Evolutionary conservation across 2,113 vertebrate genomes (phyloP), one percentile per base, ranked within the genome.

Genomic region (Synodontis membranacea): DNA sequence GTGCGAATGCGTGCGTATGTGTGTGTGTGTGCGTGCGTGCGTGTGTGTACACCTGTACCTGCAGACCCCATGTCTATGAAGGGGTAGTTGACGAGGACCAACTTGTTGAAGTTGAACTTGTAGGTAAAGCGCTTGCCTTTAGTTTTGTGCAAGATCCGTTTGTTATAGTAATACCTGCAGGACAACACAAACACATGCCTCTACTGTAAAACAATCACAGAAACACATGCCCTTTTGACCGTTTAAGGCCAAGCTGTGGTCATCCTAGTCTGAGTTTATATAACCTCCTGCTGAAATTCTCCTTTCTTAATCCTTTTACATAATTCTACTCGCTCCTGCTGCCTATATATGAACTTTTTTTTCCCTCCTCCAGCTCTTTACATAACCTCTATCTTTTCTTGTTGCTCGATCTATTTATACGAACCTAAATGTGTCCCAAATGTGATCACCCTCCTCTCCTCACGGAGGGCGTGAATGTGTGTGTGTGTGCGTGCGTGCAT

Each of bases 91-190:
- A 98, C 97, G 91, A 98, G 94, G 89, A 98, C 96, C 93, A 97
- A 92, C 90, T 98, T 97, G 91, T 97, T 98, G 93, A 97, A 97
- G 93, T 98, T 98, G 91, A 98, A 97, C 89, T 98, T 98, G 91
- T 98, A 98, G 89, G 97, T 98, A 92, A 98, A 98, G 74, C 97
- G 93, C 90, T 98, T 98, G 25, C 97, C 97, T 92, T 98, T 98
- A 86, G 97, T 98, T 93, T 98, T 98, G 88, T 98, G 96, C 9
- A 98, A 95, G 90, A 98, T 98, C 87, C 97, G 94, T 91, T 98
- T 98, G 93, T 98, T 98, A 91, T 98, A 97, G 91, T 98, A 97
- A 89, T 98, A 97, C 90, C 97, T 98, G 92, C 23, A 60, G 14
- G 17, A 66, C 70, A 44, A 88, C 66, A 82, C 70, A 80, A 19